Base-by-base conservation (phyloP, 1,140 invertebrate genomes). In the Drosophila kepulauana region DNA sequence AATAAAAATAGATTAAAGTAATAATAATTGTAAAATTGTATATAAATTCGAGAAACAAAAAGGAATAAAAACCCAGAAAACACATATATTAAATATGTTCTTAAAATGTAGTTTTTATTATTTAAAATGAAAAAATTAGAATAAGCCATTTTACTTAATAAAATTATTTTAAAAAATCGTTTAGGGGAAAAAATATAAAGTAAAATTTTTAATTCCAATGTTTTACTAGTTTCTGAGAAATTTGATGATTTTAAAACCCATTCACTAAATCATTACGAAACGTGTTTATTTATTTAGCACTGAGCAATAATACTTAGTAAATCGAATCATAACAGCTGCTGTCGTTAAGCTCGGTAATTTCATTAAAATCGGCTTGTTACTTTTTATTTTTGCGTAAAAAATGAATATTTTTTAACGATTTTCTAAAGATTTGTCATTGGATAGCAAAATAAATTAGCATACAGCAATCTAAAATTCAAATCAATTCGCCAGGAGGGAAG, bases 401-500 rank as follows among this genome's bases (percentile, higher is more conserved):
- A 41, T 41, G n/a, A 13, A 8, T 38, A 43, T 33, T 35, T 54
- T 54, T 54, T 15, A 33, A 54, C 30, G n/a, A 35, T 54, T 54
- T 54, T 54, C 2, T 49, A 49, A 25, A 49, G 45, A 45, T 59
- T 73, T 79, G 48, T 15, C 65, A 57, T 58, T 71, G 46, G 13
- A 33, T 6, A 54, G 20, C 5, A 54, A 2, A 54, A 33, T 52
- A 3, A 57, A 57, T 57, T 52, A 62, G 41, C 48, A 61, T 57
- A 43, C 61, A 62, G 5, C 4, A 43, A 59, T 59, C 38, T 35
- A 25, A 66, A 66, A 56, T 66, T 46, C 20, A 56, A 65, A 45
- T 65, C 67, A 28, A 59, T 52, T 43, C 13, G 52, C 54, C 20
- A 54, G 43, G 48, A 74, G 63, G 79, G 65, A 74, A 68, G 61